Percentiles rank a stretch among this genome's conserved stretches.
These are phyloP conservation scores for Nebria salina DNA, from an alignment of 2,888 invertebrate species.

Conservation along the genomic window DNA sequence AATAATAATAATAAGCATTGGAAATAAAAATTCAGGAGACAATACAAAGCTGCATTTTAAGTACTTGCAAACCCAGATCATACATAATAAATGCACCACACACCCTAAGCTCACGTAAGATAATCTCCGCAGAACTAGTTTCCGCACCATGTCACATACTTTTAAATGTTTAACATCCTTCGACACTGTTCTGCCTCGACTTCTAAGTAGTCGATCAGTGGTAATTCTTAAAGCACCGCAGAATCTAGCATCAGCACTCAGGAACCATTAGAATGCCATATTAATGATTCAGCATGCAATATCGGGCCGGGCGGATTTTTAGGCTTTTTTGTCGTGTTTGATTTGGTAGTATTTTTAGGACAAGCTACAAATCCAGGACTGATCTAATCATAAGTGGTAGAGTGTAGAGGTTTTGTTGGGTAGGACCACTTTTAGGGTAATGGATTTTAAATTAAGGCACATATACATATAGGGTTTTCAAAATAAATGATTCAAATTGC, in stretches of 20 bases:
- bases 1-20: not conserved
- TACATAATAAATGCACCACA: not conserved
- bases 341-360: not conserved
- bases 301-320: slow-evolving; percentile 2
- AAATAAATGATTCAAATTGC: not conserved
- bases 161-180: slow-evolving; percentile 17
- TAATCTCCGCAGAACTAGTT: not conserved
- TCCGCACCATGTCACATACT: not conserved
- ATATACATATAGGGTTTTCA: not conserved
- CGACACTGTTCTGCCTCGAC: not conserved
- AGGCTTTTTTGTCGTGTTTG: not conserved
- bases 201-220: not conserved
- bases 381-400: not conserved
- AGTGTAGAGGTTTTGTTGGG: not conserved
- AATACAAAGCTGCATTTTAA: not conserved
- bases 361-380: not conserved
- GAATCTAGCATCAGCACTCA: not conserved
- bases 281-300: slow-evolving; percentile 15
- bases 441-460: not conserved
- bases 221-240: slow-evolving; percentile 17
- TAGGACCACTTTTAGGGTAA: not conserved
- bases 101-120: not conserved
- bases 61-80: not conserved
- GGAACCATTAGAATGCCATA: slow-evolving; percentile 3
- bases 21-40: not conserved